Evolutionary conservation across 2,113 vertebrate species (phyloP).

Genomic region (Eubucco bourcierii): DNA sequence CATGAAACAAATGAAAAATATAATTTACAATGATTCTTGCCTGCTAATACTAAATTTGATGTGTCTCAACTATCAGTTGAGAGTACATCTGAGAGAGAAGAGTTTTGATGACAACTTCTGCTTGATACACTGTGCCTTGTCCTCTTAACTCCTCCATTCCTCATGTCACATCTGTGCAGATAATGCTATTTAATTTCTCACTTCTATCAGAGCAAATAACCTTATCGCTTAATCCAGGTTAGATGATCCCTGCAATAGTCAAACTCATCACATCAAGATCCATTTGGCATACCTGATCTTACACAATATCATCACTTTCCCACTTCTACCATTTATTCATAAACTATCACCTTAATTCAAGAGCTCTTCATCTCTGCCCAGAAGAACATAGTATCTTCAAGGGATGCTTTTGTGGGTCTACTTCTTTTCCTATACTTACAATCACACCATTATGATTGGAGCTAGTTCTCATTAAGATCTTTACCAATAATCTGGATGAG

Average conservation of each 20-base stretch:
- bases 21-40: background rate
- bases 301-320: background rate
- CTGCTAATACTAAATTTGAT: background rate
- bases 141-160: background rate
- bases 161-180: background rate
- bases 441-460: background rate
- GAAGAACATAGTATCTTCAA: background rate
- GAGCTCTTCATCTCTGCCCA: background rate
- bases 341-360: background rate
- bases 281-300: background rate
- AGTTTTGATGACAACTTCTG: background rate
- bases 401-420: background rate
- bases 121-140: background rate
- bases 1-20: background rate
- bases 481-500: no score
- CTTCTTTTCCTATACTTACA: background rate
- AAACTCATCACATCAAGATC: background rate
- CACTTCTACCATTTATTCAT: background rate
- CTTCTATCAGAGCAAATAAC: background rate
- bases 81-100: background rate
- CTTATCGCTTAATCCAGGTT: background rate
- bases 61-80: background rate
- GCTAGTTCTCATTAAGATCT: no score
- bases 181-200: background rate
- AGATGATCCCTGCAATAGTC: background rate